Conservation (phyloP, 2,888 invertebrate species). For the Leptopilina drosophilae region DNA sequence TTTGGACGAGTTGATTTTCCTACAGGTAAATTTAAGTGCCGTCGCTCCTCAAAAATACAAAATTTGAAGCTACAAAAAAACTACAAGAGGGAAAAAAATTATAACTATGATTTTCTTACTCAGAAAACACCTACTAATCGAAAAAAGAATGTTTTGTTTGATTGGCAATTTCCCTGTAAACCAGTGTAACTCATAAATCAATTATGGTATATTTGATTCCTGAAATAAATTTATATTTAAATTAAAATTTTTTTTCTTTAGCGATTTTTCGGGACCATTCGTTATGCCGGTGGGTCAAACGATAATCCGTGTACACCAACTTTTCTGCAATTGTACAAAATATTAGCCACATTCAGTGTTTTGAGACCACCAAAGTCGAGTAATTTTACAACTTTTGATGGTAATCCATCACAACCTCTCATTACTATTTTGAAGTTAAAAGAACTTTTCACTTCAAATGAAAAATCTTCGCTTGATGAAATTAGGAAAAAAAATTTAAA, state of each 20-base stretch:
- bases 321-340: constrained; percentile 45
- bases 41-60: too few species aligned
- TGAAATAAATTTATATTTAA: too few species aligned
- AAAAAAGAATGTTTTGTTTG: too few species aligned
- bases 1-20: too few species aligned
- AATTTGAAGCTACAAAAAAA: too few species aligned
- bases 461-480: neutral
- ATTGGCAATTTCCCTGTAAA: too few species aligned
- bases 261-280: constrained; percentile 46
- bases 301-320: constrained; percentile 44
- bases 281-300: constrained; percentile 41
- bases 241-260: constrained; percentile 6
- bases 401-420: neutral
- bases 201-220: too few species aligned
- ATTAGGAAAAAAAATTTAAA: neutral
- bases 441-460: neutral
- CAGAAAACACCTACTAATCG: too few species aligned
- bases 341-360: constrained; percentile 26
- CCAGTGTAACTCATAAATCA: too few species aligned
- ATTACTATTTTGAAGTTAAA: neutral
- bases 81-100: too few species aligned
- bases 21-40: too few species aligned
- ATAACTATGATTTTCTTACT: too few species aligned
- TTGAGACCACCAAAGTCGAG: constrained; percentile 43
- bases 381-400: constrained; percentile 32